These are phyloP conservation scores for Drosophila peninsularis DNA, from an alignment of 2,888 invertebrate species.

Conservation along the genomic window DNA sequence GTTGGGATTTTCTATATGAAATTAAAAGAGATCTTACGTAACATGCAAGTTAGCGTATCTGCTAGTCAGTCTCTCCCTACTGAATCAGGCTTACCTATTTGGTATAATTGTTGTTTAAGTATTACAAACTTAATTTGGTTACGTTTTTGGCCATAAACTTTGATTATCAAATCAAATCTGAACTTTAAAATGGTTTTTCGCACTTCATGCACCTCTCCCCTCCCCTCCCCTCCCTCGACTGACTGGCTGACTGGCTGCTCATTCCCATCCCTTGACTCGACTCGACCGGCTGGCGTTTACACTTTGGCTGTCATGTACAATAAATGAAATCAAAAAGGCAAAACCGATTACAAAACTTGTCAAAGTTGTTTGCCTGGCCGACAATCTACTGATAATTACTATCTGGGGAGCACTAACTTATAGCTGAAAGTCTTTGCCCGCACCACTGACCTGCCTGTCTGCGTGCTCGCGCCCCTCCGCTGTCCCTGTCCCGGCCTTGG, in stretches of 20 bases:
- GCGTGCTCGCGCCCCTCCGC: neutral
- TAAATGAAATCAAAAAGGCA: constrained; percentile 75
- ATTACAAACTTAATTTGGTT: constrained; percentile 10
- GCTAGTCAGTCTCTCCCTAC: no score
- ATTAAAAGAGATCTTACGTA: no score
- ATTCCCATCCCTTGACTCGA: neutral
- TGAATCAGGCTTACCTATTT: neutral
- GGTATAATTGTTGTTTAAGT: constrained; percentile 2
- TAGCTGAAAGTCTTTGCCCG: constrained; percentile 38
- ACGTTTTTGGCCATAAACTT: constrained; percentile 14
- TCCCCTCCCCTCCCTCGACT: fast-evolving
- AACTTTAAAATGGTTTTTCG: constrained; percentile 39
- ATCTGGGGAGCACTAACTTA: constrained; percentile 79
- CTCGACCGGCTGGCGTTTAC: constrained; percentile 1
- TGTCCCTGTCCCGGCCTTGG: neutral
- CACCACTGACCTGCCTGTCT: neutral
- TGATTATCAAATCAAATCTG: constrained; percentile 29
- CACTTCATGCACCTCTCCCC: neutral
- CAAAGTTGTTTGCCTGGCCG: constrained; percentile 67
- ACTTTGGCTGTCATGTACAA: constrained; percentile 67
- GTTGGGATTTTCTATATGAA: no score
- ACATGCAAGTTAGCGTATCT: no score
- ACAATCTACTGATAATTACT: constrained; percentile 80
- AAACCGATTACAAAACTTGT: constrained; percentile 78
- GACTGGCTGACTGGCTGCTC: neutral